Evolutionary conservation across 2,113 vertebrate species (phyloP).

Genomic region (Chloroceryle aenea): DNA sequence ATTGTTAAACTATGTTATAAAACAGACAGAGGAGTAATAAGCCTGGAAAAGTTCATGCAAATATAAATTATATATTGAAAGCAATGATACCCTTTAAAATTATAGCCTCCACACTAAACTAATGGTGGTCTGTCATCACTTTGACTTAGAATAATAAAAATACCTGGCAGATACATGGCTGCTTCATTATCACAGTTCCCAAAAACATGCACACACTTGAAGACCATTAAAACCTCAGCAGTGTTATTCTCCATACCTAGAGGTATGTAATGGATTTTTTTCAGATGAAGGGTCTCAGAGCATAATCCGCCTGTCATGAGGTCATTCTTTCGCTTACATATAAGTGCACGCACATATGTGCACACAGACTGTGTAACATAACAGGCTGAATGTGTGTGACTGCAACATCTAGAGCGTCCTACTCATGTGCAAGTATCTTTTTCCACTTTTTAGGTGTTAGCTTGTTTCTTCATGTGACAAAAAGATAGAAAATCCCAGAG

Average conservation of each 20-base stretch:
- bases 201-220: rapidly evolving
- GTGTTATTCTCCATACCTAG: background rate
- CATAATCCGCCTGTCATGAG: background rate
- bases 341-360: rapidly evolving
- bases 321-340: background rate
- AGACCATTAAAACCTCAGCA: background rate
- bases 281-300: background rate
- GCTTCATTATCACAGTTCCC: background rate
- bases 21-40: background rate
- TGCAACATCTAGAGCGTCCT: background rate
- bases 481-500: background rate
- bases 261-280: background rate
- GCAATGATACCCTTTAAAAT: background rate
- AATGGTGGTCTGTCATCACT: background rate
- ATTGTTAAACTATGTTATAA: background rate
- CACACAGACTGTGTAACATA: rapidly evolving
- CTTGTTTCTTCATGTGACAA: background rate
- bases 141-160: background rate
- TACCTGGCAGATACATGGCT: rapidly evolving
- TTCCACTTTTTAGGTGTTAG: background rate
- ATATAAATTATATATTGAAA: background rate
- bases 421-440: background rate
- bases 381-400: background rate
- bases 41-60: background rate
- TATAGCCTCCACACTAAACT: background rate